A percentile compares a stretch with the other conserved stretches of the same genome.
Conservation (phyloP, 2,888 invertebrate genomes). For the Troides oblongomaculatus region DNA sequence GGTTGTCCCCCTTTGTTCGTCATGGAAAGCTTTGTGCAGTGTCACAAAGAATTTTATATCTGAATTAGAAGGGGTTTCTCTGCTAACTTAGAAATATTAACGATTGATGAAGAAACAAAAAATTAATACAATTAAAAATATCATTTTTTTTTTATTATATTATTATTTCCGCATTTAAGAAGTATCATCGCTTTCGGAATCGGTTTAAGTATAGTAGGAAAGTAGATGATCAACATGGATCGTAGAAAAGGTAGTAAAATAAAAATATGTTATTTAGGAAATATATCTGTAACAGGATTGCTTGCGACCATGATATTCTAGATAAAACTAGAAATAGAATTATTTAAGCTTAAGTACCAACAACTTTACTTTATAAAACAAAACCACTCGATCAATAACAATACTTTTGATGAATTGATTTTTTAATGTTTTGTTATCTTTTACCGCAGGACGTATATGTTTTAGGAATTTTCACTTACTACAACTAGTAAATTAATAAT, state of each 20-base stretch:
- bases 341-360: no score
- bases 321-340: no score
- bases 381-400: no score
- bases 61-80: conserved; percentile 20
- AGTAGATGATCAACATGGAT: no score
- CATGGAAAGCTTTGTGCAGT: conserved; percentile 20
- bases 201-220: no score
- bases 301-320: no score
- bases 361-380: no score
- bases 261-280: no score
- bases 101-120: conserved; percentile 14
- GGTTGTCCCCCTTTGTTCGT: conserved; percentile 40
- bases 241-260: no score
- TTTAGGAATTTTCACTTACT: background rate
- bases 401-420: no score
- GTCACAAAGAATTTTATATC: conserved; percentile 27
- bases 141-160: background rate
- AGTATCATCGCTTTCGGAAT: background rate
- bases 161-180: background rate
- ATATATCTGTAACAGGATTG: no score
- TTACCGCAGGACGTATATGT: background rate
- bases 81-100: conserved; percentile 8
- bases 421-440: no score
- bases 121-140: background rate
- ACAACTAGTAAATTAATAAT: background rate